Conservation (phyloP, 2,888 invertebrate genomes). For the Prosopocoilus inquinatus region DNA sequence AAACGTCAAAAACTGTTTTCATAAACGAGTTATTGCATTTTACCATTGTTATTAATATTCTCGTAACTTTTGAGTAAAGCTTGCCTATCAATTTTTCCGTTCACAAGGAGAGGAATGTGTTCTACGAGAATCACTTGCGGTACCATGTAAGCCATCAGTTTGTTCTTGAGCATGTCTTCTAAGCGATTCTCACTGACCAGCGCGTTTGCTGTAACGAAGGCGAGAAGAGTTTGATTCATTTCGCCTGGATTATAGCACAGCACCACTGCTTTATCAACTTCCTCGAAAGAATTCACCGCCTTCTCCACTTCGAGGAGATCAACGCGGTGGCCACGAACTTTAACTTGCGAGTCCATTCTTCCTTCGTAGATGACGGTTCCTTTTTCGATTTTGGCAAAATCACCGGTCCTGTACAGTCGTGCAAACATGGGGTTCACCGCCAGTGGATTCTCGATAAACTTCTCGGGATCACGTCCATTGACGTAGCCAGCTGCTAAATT, state of each 20-base stretch:
- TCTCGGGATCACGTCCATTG: constrained; percentile 68
- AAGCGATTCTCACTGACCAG: constrained; percentile 58
- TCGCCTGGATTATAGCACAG: constrained; percentile 76
- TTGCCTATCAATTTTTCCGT: constrained; percentile 86
- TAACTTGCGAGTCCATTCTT: constrained; percentile 78
- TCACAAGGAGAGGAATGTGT: constrained; percentile 75
- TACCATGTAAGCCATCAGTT: constrained; percentile 74
- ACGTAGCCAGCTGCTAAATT: constrained; percentile 83
- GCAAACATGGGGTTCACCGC: constrained; percentile 65
- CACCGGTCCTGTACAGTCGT: constrained; percentile 80
- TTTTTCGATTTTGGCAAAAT: constrained; percentile 72
- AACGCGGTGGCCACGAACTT: constrained; percentile 83
- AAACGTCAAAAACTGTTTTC: not conserved
- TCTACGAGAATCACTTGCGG: constrained; percentile 75
- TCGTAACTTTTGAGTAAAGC: constrained; percentile 72
- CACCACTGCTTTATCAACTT: constrained; percentile 74
- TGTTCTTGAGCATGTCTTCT: constrained; percentile 62
- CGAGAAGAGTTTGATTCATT: constrained; percentile 68
- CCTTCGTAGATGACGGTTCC: constrained; percentile 72
- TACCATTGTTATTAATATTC: constrained; percentile 67
- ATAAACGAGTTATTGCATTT: not conserved
- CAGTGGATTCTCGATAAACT: constrained; percentile 74
- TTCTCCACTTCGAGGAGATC: constrained; percentile 83
- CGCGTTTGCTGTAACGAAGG: constrained; percentile 58
- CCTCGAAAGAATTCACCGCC: constrained; percentile 61